Percentiles rank a stretch among this genome's conserved stretches.
Conservation (phyloP, 1,140 invertebrate species). For the Bombus turneri region DNA sequence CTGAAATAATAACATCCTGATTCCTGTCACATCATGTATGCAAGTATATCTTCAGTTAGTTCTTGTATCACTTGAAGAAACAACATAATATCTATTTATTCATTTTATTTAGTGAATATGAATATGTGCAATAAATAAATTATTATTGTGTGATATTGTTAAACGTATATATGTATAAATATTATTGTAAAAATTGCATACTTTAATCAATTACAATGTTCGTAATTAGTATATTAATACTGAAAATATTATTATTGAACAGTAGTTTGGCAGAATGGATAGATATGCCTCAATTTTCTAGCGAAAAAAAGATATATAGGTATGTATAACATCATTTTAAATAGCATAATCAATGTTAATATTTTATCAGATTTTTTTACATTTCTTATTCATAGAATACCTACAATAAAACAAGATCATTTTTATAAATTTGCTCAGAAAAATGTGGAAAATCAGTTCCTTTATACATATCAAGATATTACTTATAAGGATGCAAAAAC, state of each 20-base stretch:
- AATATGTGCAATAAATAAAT: not conserved
- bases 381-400: constrained; percentile 50
- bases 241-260: constrained; percentile 19
- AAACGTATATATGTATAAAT: not conserved
- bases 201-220: constrained; percentile 7
- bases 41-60: constrained; percentile 11
- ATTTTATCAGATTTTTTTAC: not conserved
- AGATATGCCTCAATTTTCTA: constrained; percentile 78
- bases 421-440: constrained; percentile 46
- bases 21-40: constrained; percentile 19
- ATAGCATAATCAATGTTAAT: not conserved
- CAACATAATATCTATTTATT: not conserved
- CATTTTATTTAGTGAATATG: not conserved
- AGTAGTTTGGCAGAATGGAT: constrained; percentile 74
- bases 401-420: constrained; percentile 38
- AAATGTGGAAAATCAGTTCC: constrained; percentile 4
- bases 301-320: constrained; percentile 74
- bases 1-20: constrained; percentile 71
- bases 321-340: constrained; percentile 2
- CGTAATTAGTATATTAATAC: not conserved
- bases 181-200: not conserved
- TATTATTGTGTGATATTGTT: not conserved
- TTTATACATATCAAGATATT: constrained; percentile 8
- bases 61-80: constrained; percentile 12
- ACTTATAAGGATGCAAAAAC: not conserved